Percentiles rank a stretch among this genome's conserved stretches.
These are phyloP conservation scores for Chloroceryle aenea DNA, from an alignment of 2,113 vertebrate species.

Conservation along the genomic window DNA sequence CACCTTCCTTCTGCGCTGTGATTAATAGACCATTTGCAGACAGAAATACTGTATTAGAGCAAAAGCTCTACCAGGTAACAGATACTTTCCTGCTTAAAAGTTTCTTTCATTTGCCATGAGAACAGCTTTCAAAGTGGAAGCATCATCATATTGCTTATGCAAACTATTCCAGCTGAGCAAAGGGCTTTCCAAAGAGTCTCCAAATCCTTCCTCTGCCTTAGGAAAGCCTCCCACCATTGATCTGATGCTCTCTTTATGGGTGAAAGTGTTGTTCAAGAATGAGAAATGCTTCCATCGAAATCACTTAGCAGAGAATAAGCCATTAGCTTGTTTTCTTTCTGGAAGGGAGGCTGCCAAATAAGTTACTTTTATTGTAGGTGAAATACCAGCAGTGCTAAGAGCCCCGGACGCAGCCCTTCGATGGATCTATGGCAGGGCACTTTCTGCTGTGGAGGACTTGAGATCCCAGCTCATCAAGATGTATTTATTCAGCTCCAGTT, in stretches of 20 bases:
- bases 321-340: conserved; percentile 55
- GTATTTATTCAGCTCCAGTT: background rate
- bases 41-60: background rate
- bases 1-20: background rate
- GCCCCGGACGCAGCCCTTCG: background rate
- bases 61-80: background rate
- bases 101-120: background rate
- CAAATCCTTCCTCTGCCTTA: conserved; percentile 6
- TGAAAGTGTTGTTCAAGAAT: conserved; percentile 21
- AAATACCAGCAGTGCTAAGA: background rate
- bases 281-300: conserved; percentile 41
- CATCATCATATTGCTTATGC: background rate
- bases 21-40: background rate
- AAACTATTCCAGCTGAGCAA: background rate
- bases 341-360: background rate
- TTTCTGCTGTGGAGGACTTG: background rate
- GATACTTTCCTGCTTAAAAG: background rate
- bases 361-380: conserved; percentile 19
- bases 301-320: conserved; percentile 38
- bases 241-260: background rate
- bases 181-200: conserved; percentile 19
- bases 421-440: background rate
- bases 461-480: background rate
- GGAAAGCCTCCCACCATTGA: conserved; percentile 40
- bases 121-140: background rate